Conservation (phyloP, 2,113 vertebrate genomes). For the Cyphomyrus plagiostoma region DNA sequence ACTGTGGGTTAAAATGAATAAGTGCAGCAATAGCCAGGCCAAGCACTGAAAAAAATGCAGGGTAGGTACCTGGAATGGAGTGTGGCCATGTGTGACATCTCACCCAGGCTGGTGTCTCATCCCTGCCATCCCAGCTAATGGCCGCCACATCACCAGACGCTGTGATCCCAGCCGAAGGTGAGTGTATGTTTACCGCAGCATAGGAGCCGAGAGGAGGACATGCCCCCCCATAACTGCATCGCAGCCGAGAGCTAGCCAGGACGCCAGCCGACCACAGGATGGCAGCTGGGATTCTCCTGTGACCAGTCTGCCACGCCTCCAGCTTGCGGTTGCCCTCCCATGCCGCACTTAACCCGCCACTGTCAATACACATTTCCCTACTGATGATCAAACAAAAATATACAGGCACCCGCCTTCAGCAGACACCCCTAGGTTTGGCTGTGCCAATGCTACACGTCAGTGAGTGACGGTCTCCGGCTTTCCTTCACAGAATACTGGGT, state of each 20-base stretch:
- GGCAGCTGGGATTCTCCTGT: neutral
- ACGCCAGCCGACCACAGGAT: neutral
- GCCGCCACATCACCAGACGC: neutral
- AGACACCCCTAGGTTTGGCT: neutral
- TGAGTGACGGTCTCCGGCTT: neutral
- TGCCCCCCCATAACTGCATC: neutral
- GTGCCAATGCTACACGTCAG: neutral
- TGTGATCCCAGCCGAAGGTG: neutral
- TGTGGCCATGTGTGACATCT: neutral
- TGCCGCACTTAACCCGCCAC: neutral
- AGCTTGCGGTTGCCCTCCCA: slow-evolving; percentile 19
- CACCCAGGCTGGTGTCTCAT: neutral
- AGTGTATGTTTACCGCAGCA: neutral
- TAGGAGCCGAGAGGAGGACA: neutral
- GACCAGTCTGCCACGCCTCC: neutral
- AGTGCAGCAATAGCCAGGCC: neutral
- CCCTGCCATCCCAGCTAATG: neutral
- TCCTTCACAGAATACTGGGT: neutral
- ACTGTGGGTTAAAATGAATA: neutral
- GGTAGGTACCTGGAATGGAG: neutral
- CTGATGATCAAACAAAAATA: neutral
- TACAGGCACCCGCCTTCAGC: neutral
- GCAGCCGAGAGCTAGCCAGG: neutral
- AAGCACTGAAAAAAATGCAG: neutral
- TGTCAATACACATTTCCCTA: neutral